Evolutionary conservation across 92 coral and sea anemone species (phyloP), one percentile per base, ranked within the genome.

Genomic region (Parazoanthus atlanticus): DNA sequence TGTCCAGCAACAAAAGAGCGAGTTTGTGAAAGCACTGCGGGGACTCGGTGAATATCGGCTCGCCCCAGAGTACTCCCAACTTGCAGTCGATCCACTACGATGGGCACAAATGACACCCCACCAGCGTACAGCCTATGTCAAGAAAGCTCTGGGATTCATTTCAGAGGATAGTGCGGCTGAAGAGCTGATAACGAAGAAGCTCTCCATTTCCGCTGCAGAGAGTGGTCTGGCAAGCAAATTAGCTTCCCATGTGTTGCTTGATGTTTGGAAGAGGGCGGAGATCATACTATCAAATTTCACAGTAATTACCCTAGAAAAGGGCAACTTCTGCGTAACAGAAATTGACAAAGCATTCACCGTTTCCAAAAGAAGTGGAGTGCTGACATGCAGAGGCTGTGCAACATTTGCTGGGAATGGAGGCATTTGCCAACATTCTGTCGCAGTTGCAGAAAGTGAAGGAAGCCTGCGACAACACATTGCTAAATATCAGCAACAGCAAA

Each of bases 71-170:
- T 82, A 82, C 49, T 41, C 88, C 2, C 82, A 71, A 40, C 30
- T 73, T 52, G 76, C 65, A 19, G 80, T 82, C 26, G 76, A 82
- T 74, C 41, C 83, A 33, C 25, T 82, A 28, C 73, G 88, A n/a
- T 89, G 91, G 91, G 47, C 75, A 69, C 77, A 89, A 29, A 89
- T 89, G 88, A 81, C 88, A 6, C 70, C 79, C 56, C 56, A 86
- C 10, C 72, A 86, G 15, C 89, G 74, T 19, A 49, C 72, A 33
- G 81, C 88, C 30, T 72, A 85, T 30, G 71, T 74, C 33, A 85
- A 85, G 73, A 85, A 85, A 61, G 82, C 26, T 36, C 8, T 86
- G 25, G 82, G 74, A 13, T 15, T 77, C 71, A 86, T 1, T 73
- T 21, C 89, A 74, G 71, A 32, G 89, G 70, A 54, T 47, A 70